These are phyloP conservation scores for Dione vanillae DNA, from an alignment of 2,888 invertebrate species.

Conservation along the genomic window DNA sequence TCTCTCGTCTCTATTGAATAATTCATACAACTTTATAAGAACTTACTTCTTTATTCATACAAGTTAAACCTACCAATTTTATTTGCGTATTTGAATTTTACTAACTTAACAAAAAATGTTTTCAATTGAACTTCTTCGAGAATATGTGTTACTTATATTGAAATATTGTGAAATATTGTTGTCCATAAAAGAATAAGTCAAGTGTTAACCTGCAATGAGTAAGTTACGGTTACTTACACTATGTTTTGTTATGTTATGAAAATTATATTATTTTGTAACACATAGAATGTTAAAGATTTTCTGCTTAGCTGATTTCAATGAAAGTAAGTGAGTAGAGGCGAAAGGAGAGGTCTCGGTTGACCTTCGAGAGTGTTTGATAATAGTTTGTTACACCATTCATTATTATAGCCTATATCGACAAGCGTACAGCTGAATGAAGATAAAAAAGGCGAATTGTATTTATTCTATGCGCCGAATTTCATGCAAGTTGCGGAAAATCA, in stretches of 20 bases:
- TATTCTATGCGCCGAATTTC: too few relatives aligned
- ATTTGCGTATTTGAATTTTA: conserved; percentile 55
- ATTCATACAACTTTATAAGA: conserved; percentile 50
- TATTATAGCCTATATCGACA: too few relatives aligned
- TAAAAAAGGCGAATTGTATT: too few relatives aligned
- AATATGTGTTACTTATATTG: conserved; percentile 24
- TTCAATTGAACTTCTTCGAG: conserved; percentile 22
- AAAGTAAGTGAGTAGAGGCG: too few relatives aligned
- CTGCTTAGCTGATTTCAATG: not conserved
- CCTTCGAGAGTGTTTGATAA: too few relatives aligned
- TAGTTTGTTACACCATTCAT: too few relatives aligned
- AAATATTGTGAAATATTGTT: conserved; percentile 26
- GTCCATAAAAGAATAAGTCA: conserved; percentile 21
- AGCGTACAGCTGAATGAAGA: too few relatives aligned
- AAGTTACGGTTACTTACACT: conserved; percentile 15
- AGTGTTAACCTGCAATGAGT: conserved; percentile 24
- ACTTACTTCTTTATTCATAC: conserved; percentile 57
- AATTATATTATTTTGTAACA: not conserved
- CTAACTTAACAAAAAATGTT: conserved; percentile 44
- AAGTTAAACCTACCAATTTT: conserved; percentile 48
- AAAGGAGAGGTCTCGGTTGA: too few relatives aligned
- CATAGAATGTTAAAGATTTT: not conserved
- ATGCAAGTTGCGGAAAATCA: too few relatives aligned
- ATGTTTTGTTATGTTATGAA: not conserved
- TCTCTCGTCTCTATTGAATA: conserved; percentile 54